Percentiles rank a stretch among this genome's conserved stretches.
These are phyloP conservation scores for Phyllostomus hastatus DNA, from an alignment of 2,113 vertebrate genomes.

Conservation along the genomic window DNA sequence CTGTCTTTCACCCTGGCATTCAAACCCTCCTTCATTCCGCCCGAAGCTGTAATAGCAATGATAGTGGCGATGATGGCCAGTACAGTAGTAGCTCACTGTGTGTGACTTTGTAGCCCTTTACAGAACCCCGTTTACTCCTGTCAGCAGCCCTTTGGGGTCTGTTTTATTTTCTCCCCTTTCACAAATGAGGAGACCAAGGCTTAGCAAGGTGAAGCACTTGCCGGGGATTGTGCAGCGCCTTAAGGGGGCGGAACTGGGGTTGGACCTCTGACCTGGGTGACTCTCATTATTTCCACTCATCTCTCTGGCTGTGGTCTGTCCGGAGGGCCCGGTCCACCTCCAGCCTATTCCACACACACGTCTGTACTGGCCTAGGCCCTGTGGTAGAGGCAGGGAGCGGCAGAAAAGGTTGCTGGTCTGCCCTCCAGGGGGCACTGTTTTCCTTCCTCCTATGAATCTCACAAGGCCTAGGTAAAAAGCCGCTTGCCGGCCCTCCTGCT, in stretches of 20 bases:
- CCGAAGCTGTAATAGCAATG: background rate
- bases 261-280: background rate
- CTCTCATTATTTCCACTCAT: background rate
- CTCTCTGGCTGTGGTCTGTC: background rate
- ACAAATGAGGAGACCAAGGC: background rate
- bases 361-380: too few relatives aligned
- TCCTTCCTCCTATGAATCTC: background rate
- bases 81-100: accelerated
- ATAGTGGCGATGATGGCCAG: background rate
- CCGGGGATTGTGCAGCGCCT: too few relatives aligned
- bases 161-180: background rate
- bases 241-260: background rate
- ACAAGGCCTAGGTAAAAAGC: background rate
- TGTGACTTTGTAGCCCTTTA: background rate
- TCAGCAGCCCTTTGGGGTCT: background rate
- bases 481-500: background rate
- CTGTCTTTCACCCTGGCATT: background rate
- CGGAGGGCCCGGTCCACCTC: background rate
- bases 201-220: background rate
- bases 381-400: background rate
- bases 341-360: too few relatives aligned
- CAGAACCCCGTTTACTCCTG: background rate
- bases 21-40: background rate
- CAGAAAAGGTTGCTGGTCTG: background rate
- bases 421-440: background rate